Evolutionary conservation across 2,888 invertebrate species (phyloP).

Genomic region (Gnatocerus cornutus): DNA sequence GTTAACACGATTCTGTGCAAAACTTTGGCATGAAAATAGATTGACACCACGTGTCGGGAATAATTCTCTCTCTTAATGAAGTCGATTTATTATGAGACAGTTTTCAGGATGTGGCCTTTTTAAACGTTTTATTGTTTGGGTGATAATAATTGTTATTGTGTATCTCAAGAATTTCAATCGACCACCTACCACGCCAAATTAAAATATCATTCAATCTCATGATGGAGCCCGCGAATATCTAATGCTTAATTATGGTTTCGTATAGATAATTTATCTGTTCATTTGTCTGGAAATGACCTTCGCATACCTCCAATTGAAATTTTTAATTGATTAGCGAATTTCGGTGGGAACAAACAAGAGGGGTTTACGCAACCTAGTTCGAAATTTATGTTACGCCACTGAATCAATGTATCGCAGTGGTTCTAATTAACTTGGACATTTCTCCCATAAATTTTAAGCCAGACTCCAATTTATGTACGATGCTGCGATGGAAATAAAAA

Average conservation of each 20-base stretch:
- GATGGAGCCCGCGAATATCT: not conserved
- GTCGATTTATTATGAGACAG: conserved; percentile 16
- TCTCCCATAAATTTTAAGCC: conserved; percentile 65
- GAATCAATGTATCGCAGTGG: conserved; percentile 62
- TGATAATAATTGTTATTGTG: conserved; percentile 17
- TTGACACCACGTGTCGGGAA: conserved; percentile 27
- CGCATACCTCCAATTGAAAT: conserved; percentile 13
- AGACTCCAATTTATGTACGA: conserved; percentile 64
- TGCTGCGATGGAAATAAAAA: conserved; percentile 63
- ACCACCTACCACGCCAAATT: conserved; percentile 31
- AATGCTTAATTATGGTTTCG: conserved; percentile 14
- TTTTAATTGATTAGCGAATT: conserved; percentile 29
- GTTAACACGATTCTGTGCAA: conserved; percentile 35
- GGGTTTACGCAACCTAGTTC: conserved; percentile 36
- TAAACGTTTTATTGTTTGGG: conserved; percentile 11
- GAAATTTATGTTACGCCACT: conserved; percentile 53
- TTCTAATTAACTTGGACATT: conserved; percentile 67
- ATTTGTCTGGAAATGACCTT: not conserved
- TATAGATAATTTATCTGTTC: conserved; percentile 17
- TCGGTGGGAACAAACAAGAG: conserved; percentile 29
- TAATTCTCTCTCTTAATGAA: conserved; percentile 26
- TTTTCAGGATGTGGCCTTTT: conserved; percentile 10
- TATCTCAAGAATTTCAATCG: conserved; percentile 17
- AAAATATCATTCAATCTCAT: conserved; percentile 33
- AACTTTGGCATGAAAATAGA: conserved; percentile 33